phyloP scores from a whole-genome alignment of 2,113 vertebrate species.

The Vulpes lagopus region DNA sequence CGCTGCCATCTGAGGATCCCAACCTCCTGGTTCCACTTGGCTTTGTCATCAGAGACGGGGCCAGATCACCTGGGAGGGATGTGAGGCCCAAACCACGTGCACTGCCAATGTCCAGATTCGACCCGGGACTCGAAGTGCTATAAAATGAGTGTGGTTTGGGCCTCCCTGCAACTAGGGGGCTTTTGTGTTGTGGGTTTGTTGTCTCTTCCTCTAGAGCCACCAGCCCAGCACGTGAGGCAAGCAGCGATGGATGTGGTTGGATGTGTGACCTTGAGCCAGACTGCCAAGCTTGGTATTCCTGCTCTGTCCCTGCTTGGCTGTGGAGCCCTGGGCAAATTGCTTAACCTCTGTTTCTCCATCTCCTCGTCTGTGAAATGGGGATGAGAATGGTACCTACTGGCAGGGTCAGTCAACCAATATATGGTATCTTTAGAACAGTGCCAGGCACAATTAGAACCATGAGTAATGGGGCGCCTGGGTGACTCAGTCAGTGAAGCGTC shows the following conservation, averaged over 20 bases:
- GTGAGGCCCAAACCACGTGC: neutral
- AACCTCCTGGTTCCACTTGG: neutral
- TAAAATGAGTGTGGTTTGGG: neutral
- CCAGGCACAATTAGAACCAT: neutral
- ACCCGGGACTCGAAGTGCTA: accelerated
- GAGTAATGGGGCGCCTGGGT: no score
- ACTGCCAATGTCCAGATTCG: neutral
- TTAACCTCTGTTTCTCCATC: neutral
- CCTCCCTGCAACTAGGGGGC: neutral
- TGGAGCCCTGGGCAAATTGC: neutral
- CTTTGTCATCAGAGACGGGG: neutral
- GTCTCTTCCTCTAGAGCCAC: neutral
- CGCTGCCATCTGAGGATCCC: neutral
- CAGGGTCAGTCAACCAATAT: neutral
- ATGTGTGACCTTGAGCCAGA: neutral
- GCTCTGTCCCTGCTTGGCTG: neutral
- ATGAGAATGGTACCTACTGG: neutral
- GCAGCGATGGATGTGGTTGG: accelerated
- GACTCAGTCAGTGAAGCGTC: no score
- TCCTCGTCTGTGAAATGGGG: neutral
- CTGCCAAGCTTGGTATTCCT: no score
- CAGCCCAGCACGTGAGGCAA: accelerated
- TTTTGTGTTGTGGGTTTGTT: neutral
- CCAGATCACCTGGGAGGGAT: neutral
- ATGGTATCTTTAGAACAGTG: neutral